phyloP scores from a whole-genome alignment of 2,113 vertebrate species.

The Sitta europaea region DNA sequence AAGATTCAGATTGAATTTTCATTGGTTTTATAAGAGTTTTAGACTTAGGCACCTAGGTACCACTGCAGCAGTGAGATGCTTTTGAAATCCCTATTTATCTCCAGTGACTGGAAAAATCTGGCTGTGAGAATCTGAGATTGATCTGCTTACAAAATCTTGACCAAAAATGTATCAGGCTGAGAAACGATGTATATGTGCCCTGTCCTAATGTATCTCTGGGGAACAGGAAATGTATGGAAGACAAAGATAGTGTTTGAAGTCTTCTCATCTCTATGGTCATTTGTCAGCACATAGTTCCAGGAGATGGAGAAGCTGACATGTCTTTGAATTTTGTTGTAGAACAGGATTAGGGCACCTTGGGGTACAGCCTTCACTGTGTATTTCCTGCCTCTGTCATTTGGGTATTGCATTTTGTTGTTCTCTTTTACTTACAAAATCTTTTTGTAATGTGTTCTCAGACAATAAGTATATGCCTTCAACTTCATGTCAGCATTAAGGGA shows the following conservation, averaged over 20 bases:
- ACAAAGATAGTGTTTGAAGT: not conserved
- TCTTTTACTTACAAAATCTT: not conserved
- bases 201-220: not conserved
- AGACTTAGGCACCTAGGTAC: not conserved
- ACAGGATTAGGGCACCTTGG: not conserved
- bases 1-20: not conserved
- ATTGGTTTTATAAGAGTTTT: not conserved
- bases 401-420: not conserved
- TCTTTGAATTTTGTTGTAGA: not conserved
- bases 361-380: not conserved
- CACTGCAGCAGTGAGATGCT: not conserved
- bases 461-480: not conserved
- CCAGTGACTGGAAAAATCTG: not conserved
- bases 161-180: not conserved
- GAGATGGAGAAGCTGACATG: not conserved
- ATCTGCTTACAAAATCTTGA: not conserved
- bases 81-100: not conserved
- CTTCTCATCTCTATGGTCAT: not conserved
- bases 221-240: not conserved
- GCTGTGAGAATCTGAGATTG: not conserved
- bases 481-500: not conserved
- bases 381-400: not conserved
- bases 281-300: not conserved
- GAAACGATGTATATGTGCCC: rapidly evolving
- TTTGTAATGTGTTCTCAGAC: not conserved